Evolutionary conservation across 2,113 vertebrate species (phyloP).

Genomic region (Grammomys dolichurus): DNA sequence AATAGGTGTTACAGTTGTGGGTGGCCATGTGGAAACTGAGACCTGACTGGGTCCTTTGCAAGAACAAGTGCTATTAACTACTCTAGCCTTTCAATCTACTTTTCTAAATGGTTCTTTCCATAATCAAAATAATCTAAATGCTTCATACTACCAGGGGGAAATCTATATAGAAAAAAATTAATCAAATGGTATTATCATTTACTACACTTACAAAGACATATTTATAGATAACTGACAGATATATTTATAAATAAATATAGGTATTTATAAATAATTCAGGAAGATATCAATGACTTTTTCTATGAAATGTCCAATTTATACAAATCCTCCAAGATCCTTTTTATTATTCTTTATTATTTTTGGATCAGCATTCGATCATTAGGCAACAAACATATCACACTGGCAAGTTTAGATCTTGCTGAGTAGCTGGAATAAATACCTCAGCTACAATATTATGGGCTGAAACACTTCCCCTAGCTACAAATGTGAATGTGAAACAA

Average conservation of each 20-base stretch:
- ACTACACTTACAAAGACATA: conserved; percentile 26
- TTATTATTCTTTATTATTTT: conserved; percentile 14
- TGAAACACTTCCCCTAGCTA: conserved; percentile 30
- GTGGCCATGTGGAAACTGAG: neutral
- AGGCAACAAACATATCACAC: neutral
- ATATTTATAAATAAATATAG: neutral
- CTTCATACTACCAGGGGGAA: neutral
- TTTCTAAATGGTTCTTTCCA: neutral
- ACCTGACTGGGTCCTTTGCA: neutral
- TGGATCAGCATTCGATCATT: neutral
- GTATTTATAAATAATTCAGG: neutral
- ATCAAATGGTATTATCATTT: neutral
- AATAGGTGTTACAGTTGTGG: neutral
- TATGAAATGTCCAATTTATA: conserved; percentile 37
- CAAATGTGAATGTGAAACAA: conserved; percentile 36
- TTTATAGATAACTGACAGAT: neutral
- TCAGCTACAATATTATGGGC: neutral
- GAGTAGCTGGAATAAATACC: conserved; percentile 19
- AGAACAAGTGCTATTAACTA: neutral
- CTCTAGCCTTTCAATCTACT: neutral
- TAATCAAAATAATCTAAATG: conserved; percentile 47
- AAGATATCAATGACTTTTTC: neutral
- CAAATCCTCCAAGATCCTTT: conserved; percentile 8
- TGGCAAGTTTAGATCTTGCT: conserved; percentile 48
- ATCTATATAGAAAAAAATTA: neutral